Evolutionary conservation across 2,888 invertebrate species (phyloP).

Genomic region (Troides aeacus): DNA sequence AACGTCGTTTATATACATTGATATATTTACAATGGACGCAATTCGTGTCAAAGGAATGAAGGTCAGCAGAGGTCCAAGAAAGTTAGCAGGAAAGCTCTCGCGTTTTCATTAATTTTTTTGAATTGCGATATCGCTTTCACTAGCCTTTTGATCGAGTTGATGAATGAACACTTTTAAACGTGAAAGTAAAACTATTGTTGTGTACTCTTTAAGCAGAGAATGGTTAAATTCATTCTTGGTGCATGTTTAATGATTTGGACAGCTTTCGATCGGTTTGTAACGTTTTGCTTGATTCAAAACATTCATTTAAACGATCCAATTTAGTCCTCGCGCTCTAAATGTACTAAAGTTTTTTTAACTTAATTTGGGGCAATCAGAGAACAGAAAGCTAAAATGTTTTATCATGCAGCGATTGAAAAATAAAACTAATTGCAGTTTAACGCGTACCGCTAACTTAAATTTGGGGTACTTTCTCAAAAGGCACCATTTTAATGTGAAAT

Average conservation of each 20-base stretch:
- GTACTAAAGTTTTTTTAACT: constrained; percentile 31
- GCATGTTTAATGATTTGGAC: constrained; percentile 55
- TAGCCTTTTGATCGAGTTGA: constrained; percentile 66
- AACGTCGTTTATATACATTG: neutral
- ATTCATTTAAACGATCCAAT: constrained; percentile 47
- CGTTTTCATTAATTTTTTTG: constrained; percentile 77
- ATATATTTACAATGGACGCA: constrained; percentile 1
- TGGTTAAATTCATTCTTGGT: constrained; percentile 52
- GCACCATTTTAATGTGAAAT: constrained; percentile 36
- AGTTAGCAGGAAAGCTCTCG: constrained; percentile 72
- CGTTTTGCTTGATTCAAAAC: constrained; percentile 49
- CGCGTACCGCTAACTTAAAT: constrained; percentile 53
- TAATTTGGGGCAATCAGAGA: constrained; percentile 45
- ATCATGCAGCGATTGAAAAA: constrained; percentile 42
- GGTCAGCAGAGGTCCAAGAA: constrained; percentile 59
- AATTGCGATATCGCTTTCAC: constrained; percentile 76
- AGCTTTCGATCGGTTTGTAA: constrained; percentile 51
- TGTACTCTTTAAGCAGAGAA: constrained; percentile 44
- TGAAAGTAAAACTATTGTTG: constrained; percentile 72
- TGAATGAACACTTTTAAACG: constrained; percentile 70
- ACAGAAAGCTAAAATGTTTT: constrained; percentile 40
- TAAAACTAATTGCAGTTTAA: constrained; percentile 49
- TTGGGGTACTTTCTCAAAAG: constrained; percentile 54
- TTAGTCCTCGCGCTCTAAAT: constrained; percentile 40
- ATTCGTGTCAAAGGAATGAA: constrained; percentile 42